Evolutionary conservation across 23 tunicate species (phyloP), one percentile per base, ranked within the genome.

Genomic region (Ascidia mentula): DNA sequence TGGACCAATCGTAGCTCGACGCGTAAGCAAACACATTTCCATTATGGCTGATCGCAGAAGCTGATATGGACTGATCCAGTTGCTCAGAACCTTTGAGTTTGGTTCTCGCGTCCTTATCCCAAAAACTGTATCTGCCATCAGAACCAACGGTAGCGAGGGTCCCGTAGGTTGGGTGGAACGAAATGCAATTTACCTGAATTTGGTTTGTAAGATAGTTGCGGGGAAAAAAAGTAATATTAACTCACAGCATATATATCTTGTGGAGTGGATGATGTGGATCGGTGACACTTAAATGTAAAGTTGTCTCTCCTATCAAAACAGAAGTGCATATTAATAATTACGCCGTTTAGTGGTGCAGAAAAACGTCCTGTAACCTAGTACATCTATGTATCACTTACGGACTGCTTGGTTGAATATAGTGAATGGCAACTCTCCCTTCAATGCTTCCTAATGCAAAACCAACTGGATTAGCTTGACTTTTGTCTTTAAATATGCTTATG

Each of bases 371-470:
- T 53, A 5, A 26, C 13, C 22, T 9, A 53, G 12, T 5, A 53
- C 22, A 6, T 1, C 22, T 20, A 53, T 5, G 24, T 5, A 53
- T 13, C 6, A 90, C 96, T 90, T 45, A 86, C 97, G 99, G 96
- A 35, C 76, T 85, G 82, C 80, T 40, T n/a, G 99, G 91, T 75
- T 95, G 91, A 34, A 95, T 89, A 77, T 95, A 89, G 37, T 89
- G 95, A 46, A 95, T 95, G 15, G 99, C 99, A 31, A 95, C 99
- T 74, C 99, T 72, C 18, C 99, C 99, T 78, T 95, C 99, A 36
- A 95, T 95, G 69, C 95, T 85, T 40, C 99, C 99, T 34, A 86
- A 76, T 33, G 99, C 99, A 86, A 95, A 95, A n/a, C 99, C 99
- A 26, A 85, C 88, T 8, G 99, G 99, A 31, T 78, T 78, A 24